Percentiles rank a stretch among this genome's conserved stretches.
These are phyloP conservation scores for Okapia johnstoni DNA, from an alignment of 2,113 vertebrate species.

Conservation along the genomic window DNA sequence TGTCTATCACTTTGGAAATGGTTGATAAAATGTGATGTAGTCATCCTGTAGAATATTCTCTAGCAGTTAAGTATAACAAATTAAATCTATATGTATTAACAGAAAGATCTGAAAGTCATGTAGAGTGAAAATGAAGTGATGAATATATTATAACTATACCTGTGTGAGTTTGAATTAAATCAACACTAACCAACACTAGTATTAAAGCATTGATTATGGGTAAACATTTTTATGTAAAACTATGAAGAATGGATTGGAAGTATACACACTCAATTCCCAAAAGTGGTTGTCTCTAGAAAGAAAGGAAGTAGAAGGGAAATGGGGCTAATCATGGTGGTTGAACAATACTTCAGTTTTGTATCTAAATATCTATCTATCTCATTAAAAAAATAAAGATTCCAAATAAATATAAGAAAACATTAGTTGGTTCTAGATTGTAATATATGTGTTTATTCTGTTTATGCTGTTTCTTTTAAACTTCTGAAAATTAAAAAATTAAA, in stretches of 20 bases:
- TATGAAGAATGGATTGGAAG: not conserved
- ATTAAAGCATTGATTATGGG: not conserved
- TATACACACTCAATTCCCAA: not conserved
- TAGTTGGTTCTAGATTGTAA: not conserved
- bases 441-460: not conserved
- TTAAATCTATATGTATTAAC: not conserved
- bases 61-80: conserved; percentile 7
- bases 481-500: not conserved
- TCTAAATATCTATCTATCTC: not conserved
- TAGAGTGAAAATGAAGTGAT: not conserved
- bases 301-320: not conserved
- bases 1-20: conserved; percentile 26
- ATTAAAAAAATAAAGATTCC: conserved; percentile 15
- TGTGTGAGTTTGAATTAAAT: conserved; percentile 11
- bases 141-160: not conserved
- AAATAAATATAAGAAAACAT: not conserved
- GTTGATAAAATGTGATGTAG: not conserved
- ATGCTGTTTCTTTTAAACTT: conserved; percentile 4
- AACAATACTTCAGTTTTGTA: conserved; percentile 14
- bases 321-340: not conserved
- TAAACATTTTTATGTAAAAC: conserved; percentile 11
- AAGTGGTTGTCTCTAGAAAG: not conserved
- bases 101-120: not conserved
- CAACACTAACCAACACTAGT: not conserved
- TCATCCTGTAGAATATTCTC: not conserved